Base-by-base conservation (phyloP, 2,113 vertebrate species). In the Xyliphius kryptos region DNA sequence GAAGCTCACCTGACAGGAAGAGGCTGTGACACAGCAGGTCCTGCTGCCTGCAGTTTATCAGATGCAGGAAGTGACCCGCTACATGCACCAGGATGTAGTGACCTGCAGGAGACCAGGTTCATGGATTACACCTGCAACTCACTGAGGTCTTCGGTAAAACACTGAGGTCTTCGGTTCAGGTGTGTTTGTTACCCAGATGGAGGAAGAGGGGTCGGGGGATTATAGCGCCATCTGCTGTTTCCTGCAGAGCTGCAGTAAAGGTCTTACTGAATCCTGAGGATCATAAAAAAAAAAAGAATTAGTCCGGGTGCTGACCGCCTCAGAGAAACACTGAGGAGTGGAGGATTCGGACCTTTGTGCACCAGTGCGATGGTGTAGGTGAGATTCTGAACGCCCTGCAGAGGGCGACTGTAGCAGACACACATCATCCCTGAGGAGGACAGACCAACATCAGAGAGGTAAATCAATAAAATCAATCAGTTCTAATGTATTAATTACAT, bases 1-100 rank as follows among this genome's bases (percentile, higher is more conserved):
- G 26, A 22, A 6, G 3, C 51, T 10, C 68, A 97, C 95, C 94
- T 79, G 89, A 87, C 69, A 95, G 80, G 82, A 97, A 97, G 44
- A 97, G 88, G 70, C 88, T 92, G 68, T 93, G 86, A 75, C 96
- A 97, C 67, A 86, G 81, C 63, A 93, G 74, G 68, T 96, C 91
- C 73, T 93, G 90, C 78, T 96, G 91, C 17, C 88, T 89, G 80
- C 82, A 87, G 79, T 96, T 96, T 77, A 97, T 86, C 14, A 94
- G 85, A 63, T 97, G 95, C 62, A 97, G 87, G 72, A 97, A 95
- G 74, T 80, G 78, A 13, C 86, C 91, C 40, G 90, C 86, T 74
- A 95, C 80, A 73, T 89, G 92, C 75, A 89, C 92, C 76, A 91
- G 86, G 57, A 97, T 80, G 54, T 94, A 95, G 78, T 84, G 88